Base-by-base conservation (phyloP, 2,888 invertebrate genomes). In the Oxytorus armatus region DNA sequence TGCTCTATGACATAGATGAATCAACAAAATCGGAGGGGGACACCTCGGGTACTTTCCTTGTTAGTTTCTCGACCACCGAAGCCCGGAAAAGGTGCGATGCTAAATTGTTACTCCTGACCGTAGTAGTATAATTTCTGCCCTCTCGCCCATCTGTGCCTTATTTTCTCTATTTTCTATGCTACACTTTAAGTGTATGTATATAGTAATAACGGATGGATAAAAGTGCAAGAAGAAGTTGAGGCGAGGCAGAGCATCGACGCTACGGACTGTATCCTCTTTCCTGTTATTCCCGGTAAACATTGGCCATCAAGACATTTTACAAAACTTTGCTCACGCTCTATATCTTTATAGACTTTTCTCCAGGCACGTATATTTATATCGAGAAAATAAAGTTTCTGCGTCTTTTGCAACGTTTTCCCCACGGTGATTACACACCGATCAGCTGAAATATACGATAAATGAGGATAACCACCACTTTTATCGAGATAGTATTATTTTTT, bases 301-400 rank as follows among this genome's bases (percentile, higher is more conserved):
- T 68, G 61, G 29, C 66, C 61, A 68, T 76, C 14, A 47, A 68
- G 61, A 61, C 59, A 76, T 68, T 68, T 68, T 59, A 59, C 51
- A 29, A 10, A 39, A 14, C 68, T 39, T 21, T 55, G 47, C 18
- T 16, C 33, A 0, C 59, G 18, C 11, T 49, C 7, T 18, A 51
- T 63, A 1, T 57, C 57, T 49, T 1, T 14, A 11, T n/a, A 55
- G 55, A 14, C 14, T 14, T 29, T 55, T 63, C 47, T 49, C 47
- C 42, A 18, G 8, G 39, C 59, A 61, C 61, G 61, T 75, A n/a
- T n/a, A n/a, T n/a, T n/a, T n/a, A n/a, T n/a, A 66, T 23, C 21
- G 59, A 66, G 47, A 39, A 16, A 39, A 59, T 59, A 59, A 66
- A 59, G 53, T 47, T 14, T 14, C 55, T 18, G n/a, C 42, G 68